Evolutionary conservation across 1,140 invertebrate genomes (phyloP).

Genomic region (Formica selysi): DNA sequence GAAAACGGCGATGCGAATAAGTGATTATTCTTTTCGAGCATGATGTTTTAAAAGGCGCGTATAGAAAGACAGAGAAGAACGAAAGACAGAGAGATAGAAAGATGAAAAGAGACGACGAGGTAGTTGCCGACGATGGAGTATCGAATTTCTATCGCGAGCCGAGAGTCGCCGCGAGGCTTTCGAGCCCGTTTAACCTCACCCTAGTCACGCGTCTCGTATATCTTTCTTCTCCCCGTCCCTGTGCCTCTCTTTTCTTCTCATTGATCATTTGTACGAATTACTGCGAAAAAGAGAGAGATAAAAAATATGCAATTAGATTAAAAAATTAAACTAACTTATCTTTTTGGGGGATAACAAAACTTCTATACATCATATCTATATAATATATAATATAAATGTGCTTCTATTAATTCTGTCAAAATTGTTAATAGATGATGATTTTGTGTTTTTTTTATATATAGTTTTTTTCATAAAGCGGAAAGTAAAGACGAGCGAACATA

Average conservation of each 20-base stretch:
- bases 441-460: neutral
- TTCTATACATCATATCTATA: too few species aligned
- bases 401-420: neutral
- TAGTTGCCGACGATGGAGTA: slow-evolving; percentile 17
- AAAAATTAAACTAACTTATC: neutral
- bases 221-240: slow-evolving; percentile 1
- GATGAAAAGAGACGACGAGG: neutral
- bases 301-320: neutral
- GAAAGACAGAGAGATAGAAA: neutral
- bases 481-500: neutral
- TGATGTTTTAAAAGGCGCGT: neutral
- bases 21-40: neutral
- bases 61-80: neutral
- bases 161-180: slow-evolving; percentile 26
- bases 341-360: neutral
- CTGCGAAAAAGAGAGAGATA: too few species aligned
- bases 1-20: neutral
- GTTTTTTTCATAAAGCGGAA: neutral
- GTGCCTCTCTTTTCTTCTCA: neutral
- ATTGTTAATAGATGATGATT: neutral
- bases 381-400: neutral
- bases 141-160: slow-evolving; percentile 42
- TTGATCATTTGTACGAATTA: neutral
- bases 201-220: neutral
- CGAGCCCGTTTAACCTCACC: slow-evolving; percentile 5